Conservation (phyloP, 2,797 vertebrate species). For the Harpagifer antarcticus region DNA sequence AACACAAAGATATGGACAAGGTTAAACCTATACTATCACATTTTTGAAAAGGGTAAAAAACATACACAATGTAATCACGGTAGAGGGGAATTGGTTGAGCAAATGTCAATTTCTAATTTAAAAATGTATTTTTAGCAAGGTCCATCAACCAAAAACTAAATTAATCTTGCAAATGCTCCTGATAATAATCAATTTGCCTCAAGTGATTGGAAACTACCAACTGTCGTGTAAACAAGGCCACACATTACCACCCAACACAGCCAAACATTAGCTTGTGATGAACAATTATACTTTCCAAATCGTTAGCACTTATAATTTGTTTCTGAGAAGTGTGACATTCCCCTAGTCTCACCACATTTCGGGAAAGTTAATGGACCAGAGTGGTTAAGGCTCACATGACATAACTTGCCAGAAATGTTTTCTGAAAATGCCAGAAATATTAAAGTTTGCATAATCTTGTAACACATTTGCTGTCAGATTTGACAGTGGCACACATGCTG, state of each 20-base stretch:
- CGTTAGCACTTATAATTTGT: slow-evolving; percentile 53
- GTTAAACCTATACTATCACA: no score
- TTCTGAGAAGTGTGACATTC: slow-evolving; percentile 60
- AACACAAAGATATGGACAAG: no score
- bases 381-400: slow-evolving; percentile 43
- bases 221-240: slow-evolving; percentile 17
- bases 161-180: neutral
- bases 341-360: slow-evolving; percentile 36
- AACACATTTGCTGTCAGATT: slow-evolving; percentile 68
- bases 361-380: slow-evolving; percentile 53
- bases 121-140: neutral
- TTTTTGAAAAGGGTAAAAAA: no score
- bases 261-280: slow-evolving; percentile 52
- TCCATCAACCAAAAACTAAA: neutral
- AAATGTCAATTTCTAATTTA: neutral
- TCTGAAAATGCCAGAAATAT: slow-evolving; percentile 67
- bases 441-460: slow-evolving; percentile 72
- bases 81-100: neutral
- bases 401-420: slow-evolving; percentile 57
- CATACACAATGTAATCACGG: neutral
- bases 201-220: slow-evolving; percentile 21
- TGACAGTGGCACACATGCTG: slow-evolving; percentile 47
- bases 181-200: slow-evolving; percentile 9
- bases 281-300: slow-evolving; percentile 52
- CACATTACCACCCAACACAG: slow-evolving; percentile 24